These are phyloP conservation scores for Laupala kohalensis DNA, from an alignment of 1,140 invertebrate genomes.

Conservation along the genomic window DNA sequence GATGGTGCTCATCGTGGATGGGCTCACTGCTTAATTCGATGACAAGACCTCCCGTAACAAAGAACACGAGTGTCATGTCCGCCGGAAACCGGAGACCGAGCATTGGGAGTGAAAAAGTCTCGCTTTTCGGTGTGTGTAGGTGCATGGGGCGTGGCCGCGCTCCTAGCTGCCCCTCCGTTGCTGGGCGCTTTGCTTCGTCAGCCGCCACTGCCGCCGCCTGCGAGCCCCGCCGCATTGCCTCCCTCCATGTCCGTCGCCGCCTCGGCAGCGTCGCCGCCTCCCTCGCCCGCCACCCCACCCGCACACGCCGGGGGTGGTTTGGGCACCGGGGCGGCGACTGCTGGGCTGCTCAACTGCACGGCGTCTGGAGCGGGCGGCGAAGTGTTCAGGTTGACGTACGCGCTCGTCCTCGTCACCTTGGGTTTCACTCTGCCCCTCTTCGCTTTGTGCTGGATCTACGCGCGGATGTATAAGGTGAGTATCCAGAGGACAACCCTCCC, in stretches of 20 bases:
- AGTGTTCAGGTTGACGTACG: conserved; percentile 20
- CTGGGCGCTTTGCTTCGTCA: conserved; percentile 4
- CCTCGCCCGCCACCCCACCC: conserved; percentile 14
- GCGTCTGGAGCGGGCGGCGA: conserved; percentile 3
- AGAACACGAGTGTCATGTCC: no score
- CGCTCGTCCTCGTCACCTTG: conserved; percentile 22
- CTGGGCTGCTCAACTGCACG: conserved; percentile 6
- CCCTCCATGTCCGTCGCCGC: no score
- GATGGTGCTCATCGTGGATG: no score
- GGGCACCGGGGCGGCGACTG: no score
- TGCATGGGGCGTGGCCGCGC: conserved; percentile 24
- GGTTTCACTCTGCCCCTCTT: conserved; percentile 37
- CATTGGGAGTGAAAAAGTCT: no score
- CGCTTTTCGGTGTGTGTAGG: no score
- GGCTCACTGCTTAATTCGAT: no score
- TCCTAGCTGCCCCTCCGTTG: conserved; percentile 25
- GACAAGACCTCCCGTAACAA: no score
- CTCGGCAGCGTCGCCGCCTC: conserved; percentile 1
- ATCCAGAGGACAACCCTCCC: no score
- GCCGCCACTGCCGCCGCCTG: conserved; percentile 12
- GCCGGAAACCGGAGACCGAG: no score
- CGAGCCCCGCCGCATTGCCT: no score
- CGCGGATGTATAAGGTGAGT: conserved; percentile 32
- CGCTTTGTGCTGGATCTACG: conserved; percentile 38
- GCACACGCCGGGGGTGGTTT: conserved; percentile 1